A percentile compares a stretch with the other conserved stretches of the same genome.
Evolutionary conservation across 1,140 invertebrate species (phyloP).

Genomic region (Neodiprion lecontei): DNA sequence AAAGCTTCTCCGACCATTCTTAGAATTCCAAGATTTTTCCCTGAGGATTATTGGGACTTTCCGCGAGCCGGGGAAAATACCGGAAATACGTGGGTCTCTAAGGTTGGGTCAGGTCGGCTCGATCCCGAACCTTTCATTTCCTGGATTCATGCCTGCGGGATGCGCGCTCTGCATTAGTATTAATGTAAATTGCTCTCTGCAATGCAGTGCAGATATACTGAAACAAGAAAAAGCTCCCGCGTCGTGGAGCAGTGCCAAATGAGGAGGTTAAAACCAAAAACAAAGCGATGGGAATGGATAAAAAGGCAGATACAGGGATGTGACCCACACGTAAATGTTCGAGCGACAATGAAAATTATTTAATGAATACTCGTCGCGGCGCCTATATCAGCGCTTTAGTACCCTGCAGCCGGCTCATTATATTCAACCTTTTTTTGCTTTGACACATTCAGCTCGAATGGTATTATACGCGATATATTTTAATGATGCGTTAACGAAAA

Average conservation of each 20-base stretch:
- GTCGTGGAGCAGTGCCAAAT: background rate
- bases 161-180: background rate
- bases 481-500: no score
- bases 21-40: no score
- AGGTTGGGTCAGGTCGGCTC: background rate
- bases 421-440: no score
- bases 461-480: no score
- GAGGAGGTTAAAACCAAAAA: background rate
- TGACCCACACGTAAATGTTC: no score
- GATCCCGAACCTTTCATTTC: background rate
- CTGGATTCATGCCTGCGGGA: background rate
- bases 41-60: background rate
- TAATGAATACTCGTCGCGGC: background rate
- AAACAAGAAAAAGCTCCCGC: background rate
- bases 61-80: background rate
- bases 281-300: no score
- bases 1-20: no score
- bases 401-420: no score
- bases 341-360: background rate
- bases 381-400: no score
- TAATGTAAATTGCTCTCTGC: conserved; percentile 5
- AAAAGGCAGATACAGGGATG: no score
- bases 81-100: background rate
- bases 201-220: conserved; percentile 1
- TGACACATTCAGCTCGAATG: no score